Conservation (phyloP, 1,140 invertebrate genomes). For the Bilobella aurantiaca region DNA sequence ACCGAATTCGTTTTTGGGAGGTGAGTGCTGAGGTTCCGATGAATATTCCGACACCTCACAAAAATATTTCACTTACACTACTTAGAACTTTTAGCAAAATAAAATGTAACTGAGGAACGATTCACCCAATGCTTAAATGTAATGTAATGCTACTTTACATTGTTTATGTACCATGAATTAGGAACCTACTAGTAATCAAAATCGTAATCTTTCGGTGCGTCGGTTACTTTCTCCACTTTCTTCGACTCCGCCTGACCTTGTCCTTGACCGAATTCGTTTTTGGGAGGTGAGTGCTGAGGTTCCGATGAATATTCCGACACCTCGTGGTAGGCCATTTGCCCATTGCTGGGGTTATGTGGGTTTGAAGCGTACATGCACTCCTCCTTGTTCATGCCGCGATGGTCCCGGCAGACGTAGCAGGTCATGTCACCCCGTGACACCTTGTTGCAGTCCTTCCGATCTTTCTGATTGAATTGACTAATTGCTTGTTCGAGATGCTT, state of each 20-base stretch:
- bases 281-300: constrained; percentile 17
- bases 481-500: constrained; percentile 26
- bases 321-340: constrained; percentile 32
- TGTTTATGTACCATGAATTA: not conserved
- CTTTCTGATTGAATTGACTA: constrained; percentile 15
- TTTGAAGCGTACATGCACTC: constrained; percentile 32
- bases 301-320: constrained; percentile 26
- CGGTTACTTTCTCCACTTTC: constrained; percentile 10
- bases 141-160: no score
- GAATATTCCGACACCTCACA: no score
- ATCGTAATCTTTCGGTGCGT: constrained; percentile 19
- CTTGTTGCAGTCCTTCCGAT: constrained; percentile 26
- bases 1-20: not conserved
- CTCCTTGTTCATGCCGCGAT: constrained; percentile 30
- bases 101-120: no score
- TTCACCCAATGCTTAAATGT: no score
- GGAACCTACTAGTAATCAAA: constrained; percentile 24
- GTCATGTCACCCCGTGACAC: constrained; percentile 31
- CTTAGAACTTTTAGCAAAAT: no score
- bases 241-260: not conserved
- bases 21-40: constrained; percentile 19
- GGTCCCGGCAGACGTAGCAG: constrained; percentile 28
- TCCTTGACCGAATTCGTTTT: not conserved
- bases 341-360: constrained; percentile 22
- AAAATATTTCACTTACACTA: no score